Evolutionary conservation across 2,113 vertebrate genomes (phyloP).

Genomic region (Catharus bicknelli): DNA sequence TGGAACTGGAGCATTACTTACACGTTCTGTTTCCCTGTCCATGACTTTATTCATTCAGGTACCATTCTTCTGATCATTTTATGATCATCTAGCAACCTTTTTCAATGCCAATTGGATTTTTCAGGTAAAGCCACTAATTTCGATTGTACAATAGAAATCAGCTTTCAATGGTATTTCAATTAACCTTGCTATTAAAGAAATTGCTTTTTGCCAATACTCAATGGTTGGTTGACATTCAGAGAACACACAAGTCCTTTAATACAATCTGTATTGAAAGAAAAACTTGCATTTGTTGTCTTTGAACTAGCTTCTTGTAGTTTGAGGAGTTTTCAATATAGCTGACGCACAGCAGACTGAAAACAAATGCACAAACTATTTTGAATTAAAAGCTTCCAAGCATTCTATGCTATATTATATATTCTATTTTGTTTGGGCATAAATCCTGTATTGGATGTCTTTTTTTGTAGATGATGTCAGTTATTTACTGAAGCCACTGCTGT

Average conservation of each 20-base stretch:
- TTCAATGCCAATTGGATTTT: constrained; percentile 68
- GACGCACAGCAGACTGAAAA: neutral
- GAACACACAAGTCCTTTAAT: constrained; percentile 48
- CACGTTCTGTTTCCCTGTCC: neutral
- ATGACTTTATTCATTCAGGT: neutral
- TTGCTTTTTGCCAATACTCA: constrained; percentile 62
- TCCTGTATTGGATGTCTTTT: neutral
- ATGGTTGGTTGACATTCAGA: constrained; percentile 51
- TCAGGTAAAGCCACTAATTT: constrained; percentile 54
- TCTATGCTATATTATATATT: neutral
- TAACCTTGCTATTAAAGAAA: constrained; percentile 70
- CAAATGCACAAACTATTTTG: neutral
- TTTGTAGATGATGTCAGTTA: neutral
- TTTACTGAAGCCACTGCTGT: neutral
- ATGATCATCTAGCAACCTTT: constrained; percentile 49
- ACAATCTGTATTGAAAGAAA: constrained; percentile 56
- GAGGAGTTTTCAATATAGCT: neutral
- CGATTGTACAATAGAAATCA: constrained; percentile 52
- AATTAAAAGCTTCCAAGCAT: neutral
- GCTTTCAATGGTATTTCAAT: constrained; percentile 67
- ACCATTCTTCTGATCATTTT: constrained; percentile 9
- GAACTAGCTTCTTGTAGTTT: neutral
- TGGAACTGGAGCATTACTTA: neutral
- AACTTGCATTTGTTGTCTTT: constrained; percentile 26
- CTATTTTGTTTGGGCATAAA: neutral